Base-by-base conservation (phyloP, 2,888 invertebrate genomes). In the Phasia obesa region DNA sequence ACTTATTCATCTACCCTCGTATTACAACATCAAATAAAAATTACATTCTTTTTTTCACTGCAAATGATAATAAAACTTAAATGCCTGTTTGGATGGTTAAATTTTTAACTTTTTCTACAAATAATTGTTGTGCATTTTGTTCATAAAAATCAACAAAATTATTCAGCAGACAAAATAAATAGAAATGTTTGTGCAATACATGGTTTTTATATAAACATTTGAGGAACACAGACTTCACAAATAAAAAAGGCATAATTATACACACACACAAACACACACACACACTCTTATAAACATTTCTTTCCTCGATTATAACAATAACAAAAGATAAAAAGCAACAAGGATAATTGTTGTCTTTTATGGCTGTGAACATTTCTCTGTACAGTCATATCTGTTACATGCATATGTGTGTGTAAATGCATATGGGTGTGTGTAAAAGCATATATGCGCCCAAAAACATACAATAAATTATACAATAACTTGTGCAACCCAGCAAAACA, bases 81-180 rank as follows among this genome's bases (percentile, higher is more conserved):
- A 65, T n/a, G n/a, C n/a, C 17, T 47, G 19, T 75, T 59, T 69
- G 53, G 3, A 9, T 60, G 60, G 60, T 53, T 55, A 53, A 21
- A 62, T 70, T 70, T 62, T 35, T 23, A 21, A 21, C 53, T 70
- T 70, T 62, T 35, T 23, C n/a, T 38, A 49, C 57, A 75, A 75
- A 75, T 57, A 77, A 62, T 55, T 69, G 69, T 44, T 69, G 77
- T 47, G 42, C 60, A 53, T 69, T 77, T 57, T 21, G 27, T 49
- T 47, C 17, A 19, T 21, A 44, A 55, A 64, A 42, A 19, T 11
- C 21, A 74, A 44, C 44, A 47, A 57, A 42, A 69, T 19, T 19
- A 70, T 51, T 27, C 27, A 27, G 6, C 6, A 60, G 51, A 76
- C 42, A 67, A 42, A 67, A 60, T 42, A 59, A 38, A 69, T 23